Conservation (phyloP, 2,113 vertebrate species). For the Anser cygnoides region DNA sequence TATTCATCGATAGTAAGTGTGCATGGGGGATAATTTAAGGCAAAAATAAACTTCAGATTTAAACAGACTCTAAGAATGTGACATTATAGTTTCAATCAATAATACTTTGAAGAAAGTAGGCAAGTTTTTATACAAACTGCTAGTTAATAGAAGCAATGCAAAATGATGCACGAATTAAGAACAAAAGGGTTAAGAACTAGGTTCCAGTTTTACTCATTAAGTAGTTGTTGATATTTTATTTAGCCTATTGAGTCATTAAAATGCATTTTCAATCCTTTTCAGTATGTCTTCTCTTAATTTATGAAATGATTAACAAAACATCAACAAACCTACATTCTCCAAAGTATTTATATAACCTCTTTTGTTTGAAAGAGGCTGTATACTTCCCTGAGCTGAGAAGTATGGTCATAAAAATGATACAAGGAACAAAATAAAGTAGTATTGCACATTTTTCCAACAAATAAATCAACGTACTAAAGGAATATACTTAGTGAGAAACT, state of each 20-base stretch:
- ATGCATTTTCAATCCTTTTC: background rate
- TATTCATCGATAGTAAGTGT: background rate
- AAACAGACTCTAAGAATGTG: background rate
- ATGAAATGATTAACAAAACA: constrained; percentile 12
- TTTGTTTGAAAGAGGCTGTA: background rate
- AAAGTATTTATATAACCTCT: background rate
- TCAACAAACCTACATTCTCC: background rate
- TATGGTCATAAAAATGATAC: background rate
- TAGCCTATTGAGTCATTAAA: background rate
- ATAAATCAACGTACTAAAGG: background rate
- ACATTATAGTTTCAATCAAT: background rate
- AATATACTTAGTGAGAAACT: background rate
- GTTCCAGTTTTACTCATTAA: background rate
- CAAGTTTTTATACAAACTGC: background rate
- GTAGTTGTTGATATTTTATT: background rate
- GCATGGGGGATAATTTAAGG: background rate
- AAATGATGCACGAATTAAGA: background rate
- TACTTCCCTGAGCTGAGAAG: background rate
- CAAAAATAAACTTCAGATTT: background rate
- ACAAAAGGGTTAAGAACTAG: background rate
- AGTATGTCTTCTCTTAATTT: background rate
- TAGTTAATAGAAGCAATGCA: background rate
- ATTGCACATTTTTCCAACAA: background rate
- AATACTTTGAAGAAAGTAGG: background rate
- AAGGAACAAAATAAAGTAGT: background rate